Evolutionary conservation across 2,113 vertebrate species (phyloP), one percentile per base, ranked within the genome.

Genomic region (Rana temporaria): DNA sequence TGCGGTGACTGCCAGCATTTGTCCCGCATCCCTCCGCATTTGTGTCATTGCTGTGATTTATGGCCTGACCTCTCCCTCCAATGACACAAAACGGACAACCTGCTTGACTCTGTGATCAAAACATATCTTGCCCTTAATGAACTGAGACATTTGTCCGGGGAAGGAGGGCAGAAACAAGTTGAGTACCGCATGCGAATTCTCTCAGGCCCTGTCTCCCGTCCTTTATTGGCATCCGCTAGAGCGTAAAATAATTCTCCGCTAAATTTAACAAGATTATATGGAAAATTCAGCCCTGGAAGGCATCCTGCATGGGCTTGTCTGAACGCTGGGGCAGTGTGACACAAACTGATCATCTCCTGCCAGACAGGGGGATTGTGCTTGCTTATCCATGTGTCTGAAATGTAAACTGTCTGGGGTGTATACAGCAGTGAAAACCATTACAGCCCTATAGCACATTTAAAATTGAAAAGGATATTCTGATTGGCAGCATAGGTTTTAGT

Each of bases 211-310:
- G 57, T 80, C 67, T 80, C 34, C 20, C 24, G 4, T 52, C 74
- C 85, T 88, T 86, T 86, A 71, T 88, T 56, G 38, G 82, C 86
- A 63, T 73, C 42, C 74, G 74, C 53, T 83, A 81, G 57, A 63
- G 85, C 85, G 74, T 81, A 88, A 87, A 89, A 87, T 48, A 89
- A 83, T 88, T 55, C 85, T 81, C 72, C 79, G 78, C 66, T 85
- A 82, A 87, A 81, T 84, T 64, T 79, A 86, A 84, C 84, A 79
- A 86, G 79, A 81, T 79, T 62, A 87, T 74, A 74, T 87, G 52
- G 67, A 84, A 65, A 63, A 81, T 85, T 84, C 85, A 89, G 52
- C 68, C 24, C 20, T 55, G 73, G 64, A 32, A 42, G 53, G 22
- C 48, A 30, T 88, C 87, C 84, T 81, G 78, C 52, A 84, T 66